Evolutionary conservation across 2,888 invertebrate species (phyloP), one percentile per base, ranked within the genome.

Genomic region (Elmis aenea): DNA sequence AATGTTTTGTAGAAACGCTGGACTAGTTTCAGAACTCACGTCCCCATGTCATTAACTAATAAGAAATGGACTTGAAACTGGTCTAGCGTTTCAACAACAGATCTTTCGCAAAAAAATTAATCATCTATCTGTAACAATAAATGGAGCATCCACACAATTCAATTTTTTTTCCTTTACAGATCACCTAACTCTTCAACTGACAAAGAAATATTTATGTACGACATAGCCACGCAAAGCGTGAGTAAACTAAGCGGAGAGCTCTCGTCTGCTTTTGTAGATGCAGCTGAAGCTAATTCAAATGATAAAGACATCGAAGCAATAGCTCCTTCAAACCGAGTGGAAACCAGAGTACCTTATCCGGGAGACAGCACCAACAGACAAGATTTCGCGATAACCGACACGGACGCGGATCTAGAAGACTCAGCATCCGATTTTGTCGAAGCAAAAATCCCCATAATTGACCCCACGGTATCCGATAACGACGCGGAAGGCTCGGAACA

Each of bases 151-250:
- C n/a, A n/a, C n/a, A n/a, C n/a, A n/a, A n/a, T n/a, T n/a, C n/a
- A n/a, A n/a, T n/a, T n/a, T n/a, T n/a, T n/a, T n/a, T n/a, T n/a
- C n/a, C n/a, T n/a, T n/a, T n/a, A n/a, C n/a, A n/a, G n/a, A n/a
- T n/a, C n/a, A n/a, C n/a, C n/a, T 32, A 9, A 62, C 13, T 21
- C 44, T 4, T 23, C 72, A 24, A 71, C 72, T 26, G 78, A 79
- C 37, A 81, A 81, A 58, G 89, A 89, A 70, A 89, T 90, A 54
- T 90, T 79, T 67, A 89, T 90, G 89, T 89, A 87, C 62, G 89
- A 90, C 59, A 79, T 87, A 25, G 69, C 74, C 42, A 79, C 83
- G 2, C 77, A 83, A 54, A 77, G 75, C 22, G 83, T 88, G 2
- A 88, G 79, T 64, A 86, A 83, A 66, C 69, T 90, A 12, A 80